Evolutionary conservation across 2,113 vertebrate genomes (phyloP).

Genomic region (Scomber colias): DNA sequence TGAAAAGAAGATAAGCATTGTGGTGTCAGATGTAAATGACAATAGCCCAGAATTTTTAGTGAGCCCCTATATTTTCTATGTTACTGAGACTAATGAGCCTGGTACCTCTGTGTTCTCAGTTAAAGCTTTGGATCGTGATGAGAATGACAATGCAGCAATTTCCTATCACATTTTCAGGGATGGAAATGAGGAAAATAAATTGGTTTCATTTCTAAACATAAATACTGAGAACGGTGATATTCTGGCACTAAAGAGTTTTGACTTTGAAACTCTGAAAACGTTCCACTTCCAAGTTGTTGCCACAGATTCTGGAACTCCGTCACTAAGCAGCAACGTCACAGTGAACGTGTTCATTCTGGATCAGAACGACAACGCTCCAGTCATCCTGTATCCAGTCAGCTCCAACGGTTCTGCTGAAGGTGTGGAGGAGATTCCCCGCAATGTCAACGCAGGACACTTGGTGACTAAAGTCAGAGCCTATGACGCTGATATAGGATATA

Average conservation of each 20-base stretch:
- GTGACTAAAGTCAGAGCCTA: too few species aligned
- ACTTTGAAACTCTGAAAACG: slow-evolving; percentile 67
- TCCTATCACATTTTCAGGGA: slow-evolving; percentile 67
- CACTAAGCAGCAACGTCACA: slow-evolving; percentile 2
- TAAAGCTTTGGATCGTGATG: slow-evolving; percentile 65
- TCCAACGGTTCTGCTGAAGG: too few species aligned
- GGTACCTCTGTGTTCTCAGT: slow-evolving; percentile 63
- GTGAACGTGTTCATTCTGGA: slow-evolving; percentile 38
- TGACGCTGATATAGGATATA: too few species aligned
- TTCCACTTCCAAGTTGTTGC: slow-evolving; percentile 32
- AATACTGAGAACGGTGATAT: slow-evolving; percentile 63
- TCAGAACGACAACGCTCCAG: slow-evolving; percentile 40
- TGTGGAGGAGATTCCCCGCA: slow-evolving; percentile 62
- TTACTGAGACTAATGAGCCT: slow-evolving; percentile 19
- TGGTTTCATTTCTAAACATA: slow-evolving; percentile 54
- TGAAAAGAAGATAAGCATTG: slow-evolving; percentile 51
- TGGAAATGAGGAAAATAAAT: fast-evolving
- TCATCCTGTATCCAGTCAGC: slow-evolving; percentile 54
- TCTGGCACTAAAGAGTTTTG: slow-evolving; percentile 57
- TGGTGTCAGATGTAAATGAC: slow-evolving; percentile 62
- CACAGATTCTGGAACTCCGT: too few species aligned
- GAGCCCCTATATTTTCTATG: slow-evolving; percentile 27
- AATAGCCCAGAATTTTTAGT: slow-evolving; percentile 57
- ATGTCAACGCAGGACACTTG: neutral
- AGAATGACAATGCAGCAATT: slow-evolving; percentile 57